These are phyloP conservation scores for Lepilemur ruficaudatus DNA, from an alignment of 2,797 vertebrate genomes.

Conservation along the genomic window DNA sequence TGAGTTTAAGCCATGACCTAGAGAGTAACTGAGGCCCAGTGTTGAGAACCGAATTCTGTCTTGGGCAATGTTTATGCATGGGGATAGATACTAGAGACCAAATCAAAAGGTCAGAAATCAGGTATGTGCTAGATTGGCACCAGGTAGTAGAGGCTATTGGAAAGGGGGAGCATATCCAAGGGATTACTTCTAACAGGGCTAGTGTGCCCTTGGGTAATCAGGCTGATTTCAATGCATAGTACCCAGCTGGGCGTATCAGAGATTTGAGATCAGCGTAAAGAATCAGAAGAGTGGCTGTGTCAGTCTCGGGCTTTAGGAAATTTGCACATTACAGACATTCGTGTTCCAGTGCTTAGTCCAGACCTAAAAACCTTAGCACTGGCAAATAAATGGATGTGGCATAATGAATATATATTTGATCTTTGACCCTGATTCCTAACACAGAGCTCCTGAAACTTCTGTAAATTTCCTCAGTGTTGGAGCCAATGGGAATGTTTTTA, in stretches of 20 bases:
- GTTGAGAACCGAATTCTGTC: not conserved
- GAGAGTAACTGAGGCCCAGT: not conserved
- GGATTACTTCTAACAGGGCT: not conserved
- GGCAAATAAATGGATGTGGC: not conserved
- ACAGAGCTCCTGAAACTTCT: not conserved
- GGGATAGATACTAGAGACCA: not conserved
- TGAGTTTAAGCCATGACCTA: not conserved
- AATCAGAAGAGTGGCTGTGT: not conserved
- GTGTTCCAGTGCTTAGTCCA: not conserved
- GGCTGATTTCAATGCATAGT: not conserved
- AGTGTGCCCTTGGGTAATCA: not conserved
- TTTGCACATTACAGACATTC: not conserved
- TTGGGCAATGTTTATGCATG: not conserved
- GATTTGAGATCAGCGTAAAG: not conserved
- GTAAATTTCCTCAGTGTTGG: not conserved
- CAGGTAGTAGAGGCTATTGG: not conserved
- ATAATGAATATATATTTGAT: not conserved
- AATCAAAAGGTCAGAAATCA: not conserved
- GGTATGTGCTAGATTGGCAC: accelerated
- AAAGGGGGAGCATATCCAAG: not conserved
- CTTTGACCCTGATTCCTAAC: not conserved
- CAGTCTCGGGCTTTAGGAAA: not conserved
- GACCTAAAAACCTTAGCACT: not conserved
- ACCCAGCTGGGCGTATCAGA: not conserved
- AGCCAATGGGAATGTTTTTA: not conserved